Conservation (phyloP, 2,888 invertebrate genomes). For the Bombyx huttoni region DNA sequence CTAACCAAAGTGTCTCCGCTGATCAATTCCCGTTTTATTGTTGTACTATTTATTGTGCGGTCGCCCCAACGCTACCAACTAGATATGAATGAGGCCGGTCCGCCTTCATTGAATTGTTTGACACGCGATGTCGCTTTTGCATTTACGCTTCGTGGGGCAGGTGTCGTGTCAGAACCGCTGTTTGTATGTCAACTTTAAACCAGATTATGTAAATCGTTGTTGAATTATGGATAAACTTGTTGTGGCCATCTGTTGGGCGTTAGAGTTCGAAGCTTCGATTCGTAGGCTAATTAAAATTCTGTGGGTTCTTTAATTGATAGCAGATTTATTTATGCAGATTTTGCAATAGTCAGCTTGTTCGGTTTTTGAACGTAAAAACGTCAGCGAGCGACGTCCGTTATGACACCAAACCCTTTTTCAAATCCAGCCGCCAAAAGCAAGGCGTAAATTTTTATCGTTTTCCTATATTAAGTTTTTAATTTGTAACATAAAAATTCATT, state of each 20-base stretch:
- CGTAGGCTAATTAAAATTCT: no score
- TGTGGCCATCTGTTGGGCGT: background rate
- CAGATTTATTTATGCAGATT: no score
- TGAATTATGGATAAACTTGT: background rate
- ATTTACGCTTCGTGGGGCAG: background rate
- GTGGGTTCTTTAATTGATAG: no score
- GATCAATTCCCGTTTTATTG: conserved; percentile 18
- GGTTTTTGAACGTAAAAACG: no score
- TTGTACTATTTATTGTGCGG: conserved; percentile 7
- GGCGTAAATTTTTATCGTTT: no score
- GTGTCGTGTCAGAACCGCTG: background rate
- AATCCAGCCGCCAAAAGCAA: no score
- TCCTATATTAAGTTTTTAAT: no score
- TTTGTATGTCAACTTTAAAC: background rate
- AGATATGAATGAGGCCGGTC: conserved; percentile 28
- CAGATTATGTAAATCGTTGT: background rate
- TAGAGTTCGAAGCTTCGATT: background rate
- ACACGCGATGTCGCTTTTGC: conserved; percentile 24
- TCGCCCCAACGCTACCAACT: conserved; percentile 24
- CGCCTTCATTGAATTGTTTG: conserved; percentile 41
- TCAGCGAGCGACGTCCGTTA: no score
- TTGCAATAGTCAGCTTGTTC: no score
- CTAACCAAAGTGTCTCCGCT: conserved; percentile 8
- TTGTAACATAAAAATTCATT: no score
- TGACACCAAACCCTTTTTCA: no score